Percentiles rank a stretch among this genome's conserved stretches.
Conservation (phyloP, 2,888 invertebrate genomes). For the Diadromus collaris region DNA sequence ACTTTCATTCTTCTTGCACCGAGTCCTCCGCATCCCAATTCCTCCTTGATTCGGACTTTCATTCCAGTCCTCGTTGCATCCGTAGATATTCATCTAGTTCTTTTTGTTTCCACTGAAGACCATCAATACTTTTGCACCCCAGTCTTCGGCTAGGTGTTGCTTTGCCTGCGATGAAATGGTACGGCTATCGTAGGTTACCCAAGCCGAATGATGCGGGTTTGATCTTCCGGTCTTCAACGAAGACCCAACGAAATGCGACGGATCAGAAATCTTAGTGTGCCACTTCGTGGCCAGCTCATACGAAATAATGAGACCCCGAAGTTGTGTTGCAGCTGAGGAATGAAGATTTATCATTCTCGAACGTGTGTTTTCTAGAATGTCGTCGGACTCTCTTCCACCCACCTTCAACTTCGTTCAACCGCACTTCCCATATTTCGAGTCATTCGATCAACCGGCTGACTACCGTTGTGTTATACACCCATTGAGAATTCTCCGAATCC, state of each 20-base stretch:
- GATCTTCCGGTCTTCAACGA: background rate
- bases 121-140: background rate
- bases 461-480: background rate
- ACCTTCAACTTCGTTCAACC: background rate
- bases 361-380: background rate
- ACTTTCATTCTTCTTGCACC: slow-evolving; percentile 47
- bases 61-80: background rate
- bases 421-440: slow-evolving; percentile 9
- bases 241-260: background rate
- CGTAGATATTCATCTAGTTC: background rate
- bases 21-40: slow-evolving; percentile 8
- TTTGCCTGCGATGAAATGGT: background rate
- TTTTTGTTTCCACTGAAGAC: background rate
- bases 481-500: background rate
- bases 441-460: background rate
- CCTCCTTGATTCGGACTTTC: background rate
- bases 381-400: slow-evolving; percentile 3
- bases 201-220: background rate
- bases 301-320: slow-evolving; percentile 7
- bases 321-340: background rate
- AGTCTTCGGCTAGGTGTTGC: background rate
- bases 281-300: background rate
- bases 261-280: background rate
- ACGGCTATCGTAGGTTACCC: background rate
- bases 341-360: slow-evolving; percentile 3